Percentiles rank a stretch among this genome's conserved stretches.
Conservation (phyloP, 2,797 vertebrate genomes). For the Macrochelys suwanniensis region DNA sequence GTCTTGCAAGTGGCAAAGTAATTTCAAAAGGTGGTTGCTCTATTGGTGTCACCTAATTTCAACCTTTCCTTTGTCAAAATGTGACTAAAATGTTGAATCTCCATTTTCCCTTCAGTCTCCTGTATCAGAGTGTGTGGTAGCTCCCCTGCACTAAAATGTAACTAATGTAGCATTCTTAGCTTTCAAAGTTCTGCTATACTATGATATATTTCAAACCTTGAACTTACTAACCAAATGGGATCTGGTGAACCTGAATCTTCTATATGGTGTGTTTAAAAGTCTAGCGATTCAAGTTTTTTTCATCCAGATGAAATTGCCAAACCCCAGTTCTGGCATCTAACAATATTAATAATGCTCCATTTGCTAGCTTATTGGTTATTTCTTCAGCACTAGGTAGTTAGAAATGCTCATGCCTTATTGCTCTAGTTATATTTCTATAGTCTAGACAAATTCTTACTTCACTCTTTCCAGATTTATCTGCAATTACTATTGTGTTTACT, state of each 20-base stretch:
- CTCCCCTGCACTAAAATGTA: not conserved
- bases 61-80: not conserved
- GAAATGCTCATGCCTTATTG: not conserved
- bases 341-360: not conserved
- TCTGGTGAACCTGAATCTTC: not conserved
- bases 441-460: not conserved
- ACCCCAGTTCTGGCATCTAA: not conserved
- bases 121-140: not conserved
- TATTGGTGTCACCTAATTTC: not conserved
- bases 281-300: not conserved
- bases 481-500: not conserved
- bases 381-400: not conserved
- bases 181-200: not conserved
- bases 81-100: not conserved
- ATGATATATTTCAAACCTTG: not conserved
- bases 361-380: not conserved
- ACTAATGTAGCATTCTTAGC: not conserved
- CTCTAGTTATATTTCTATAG: not conserved
- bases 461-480: not conserved
- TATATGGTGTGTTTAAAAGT: not conserved
- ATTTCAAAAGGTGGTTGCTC: not conserved
- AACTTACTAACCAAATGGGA: accelerated
- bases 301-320: not conserved
- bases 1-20: not conserved
- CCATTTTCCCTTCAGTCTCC: not conserved